Evolutionary conservation across 2,797 vertebrate genomes (phyloP).

Genomic region (Oceanodroma leucorhoa): DNA sequence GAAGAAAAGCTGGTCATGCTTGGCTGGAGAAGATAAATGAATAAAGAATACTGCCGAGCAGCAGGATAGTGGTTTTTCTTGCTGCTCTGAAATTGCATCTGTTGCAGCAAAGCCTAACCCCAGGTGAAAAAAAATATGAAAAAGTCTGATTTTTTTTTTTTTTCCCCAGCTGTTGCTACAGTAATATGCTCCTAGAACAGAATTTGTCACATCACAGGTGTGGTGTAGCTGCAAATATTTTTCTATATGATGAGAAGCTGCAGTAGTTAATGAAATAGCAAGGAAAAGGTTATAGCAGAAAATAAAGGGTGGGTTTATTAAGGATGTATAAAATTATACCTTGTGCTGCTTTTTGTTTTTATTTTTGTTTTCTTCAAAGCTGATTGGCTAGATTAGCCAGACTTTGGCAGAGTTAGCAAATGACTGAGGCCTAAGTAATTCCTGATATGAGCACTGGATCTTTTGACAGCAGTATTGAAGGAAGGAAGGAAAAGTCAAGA

Average conservation of each 20-base stretch:
- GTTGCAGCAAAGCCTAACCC: slow-evolving; percentile 70
- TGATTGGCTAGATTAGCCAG: slow-evolving; percentile 80
- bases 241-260: slow-evolving; percentile 72
- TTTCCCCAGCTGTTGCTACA: slow-evolving; percentile 65
- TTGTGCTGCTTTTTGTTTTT: slow-evolving; percentile 84
- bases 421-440: slow-evolving; percentile 67
- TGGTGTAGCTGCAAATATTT: slow-evolving; percentile 75
- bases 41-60: slow-evolving; percentile 16
- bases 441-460: slow-evolving; percentile 80
- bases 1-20: slow-evolving; percentile 69
- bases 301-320: slow-evolving; percentile 76
- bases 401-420: slow-evolving; percentile 75
- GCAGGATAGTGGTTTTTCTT: slow-evolving; percentile 57
- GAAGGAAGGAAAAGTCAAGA: slow-evolving; percentile 67
- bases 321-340: slow-evolving; percentile 79
- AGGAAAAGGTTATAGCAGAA: slow-evolving; percentile 67
- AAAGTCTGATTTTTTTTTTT: slow-evolving; percentile 51
- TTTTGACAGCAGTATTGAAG: slow-evolving; percentile 69
- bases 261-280: slow-evolving; percentile 72
- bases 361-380: slow-evolving; percentile 72
- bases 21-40: slow-evolving; percentile 57
- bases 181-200: slow-evolving; percentile 62
- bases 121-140: slow-evolving; percentile 40
- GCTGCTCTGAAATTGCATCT: slow-evolving; percentile 72
- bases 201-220: slow-evolving; percentile 72